phyloP scores from a whole-genome alignment of 2,888 invertebrate genomes.

The Mystacides longicornis region DNA sequence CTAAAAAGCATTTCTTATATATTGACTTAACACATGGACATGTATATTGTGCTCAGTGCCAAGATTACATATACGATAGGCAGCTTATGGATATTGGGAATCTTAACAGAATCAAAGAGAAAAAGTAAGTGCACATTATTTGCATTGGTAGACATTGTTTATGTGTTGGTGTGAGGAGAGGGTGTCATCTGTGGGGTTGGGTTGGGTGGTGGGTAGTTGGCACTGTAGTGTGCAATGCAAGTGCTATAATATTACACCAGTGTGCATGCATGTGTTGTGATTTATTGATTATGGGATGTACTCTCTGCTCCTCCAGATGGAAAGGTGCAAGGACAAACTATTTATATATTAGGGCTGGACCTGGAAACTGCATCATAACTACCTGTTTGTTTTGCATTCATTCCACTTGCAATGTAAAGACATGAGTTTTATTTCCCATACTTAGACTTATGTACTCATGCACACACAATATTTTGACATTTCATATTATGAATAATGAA shows the following conservation, averaged over 20 bases:
- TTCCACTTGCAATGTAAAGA: not conserved
- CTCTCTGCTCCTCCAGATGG: not conserved
- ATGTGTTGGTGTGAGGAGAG: too few species aligned
- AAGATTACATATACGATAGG: constrained; percentile 86
- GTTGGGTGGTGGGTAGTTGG: not conserved
- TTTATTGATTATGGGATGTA: not conserved
- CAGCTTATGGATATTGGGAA: constrained; percentile 55
- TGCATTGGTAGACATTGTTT: too few species aligned
- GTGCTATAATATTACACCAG: too few species aligned
- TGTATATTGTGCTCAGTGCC: constrained; percentile 82
- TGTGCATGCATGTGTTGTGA: not conserved
- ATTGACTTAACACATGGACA: constrained; percentile 85
- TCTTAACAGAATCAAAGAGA: constrained; percentile 48
- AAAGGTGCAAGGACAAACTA: not conserved
- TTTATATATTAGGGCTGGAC: not conserved
- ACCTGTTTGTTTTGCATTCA: not conserved
- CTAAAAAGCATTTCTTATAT: constrained; percentile 75
- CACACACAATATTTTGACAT: not conserved
- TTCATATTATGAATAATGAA: not conserved
- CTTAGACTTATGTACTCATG: not conserved
- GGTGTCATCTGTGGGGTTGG: too few species aligned
- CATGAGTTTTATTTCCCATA: not conserved
- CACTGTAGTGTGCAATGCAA: not conserved
- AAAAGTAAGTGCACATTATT: constrained; percentile 35
- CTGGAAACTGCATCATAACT: not conserved